Conservation (phyloP, 2,888 invertebrate species). For the Tolmerus cingulatus region DNA sequence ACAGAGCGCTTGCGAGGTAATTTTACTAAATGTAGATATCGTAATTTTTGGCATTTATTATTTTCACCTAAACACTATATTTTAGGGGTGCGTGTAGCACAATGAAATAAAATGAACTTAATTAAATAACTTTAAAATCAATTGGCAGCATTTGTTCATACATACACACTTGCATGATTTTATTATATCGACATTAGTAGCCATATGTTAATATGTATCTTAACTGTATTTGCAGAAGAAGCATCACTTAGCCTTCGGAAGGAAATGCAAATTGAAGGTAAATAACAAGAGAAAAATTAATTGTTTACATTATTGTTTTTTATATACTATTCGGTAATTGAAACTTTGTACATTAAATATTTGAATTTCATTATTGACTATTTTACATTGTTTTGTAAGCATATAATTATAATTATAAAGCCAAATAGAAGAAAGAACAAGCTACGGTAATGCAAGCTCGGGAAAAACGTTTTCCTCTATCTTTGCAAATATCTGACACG, state of each 20-base stretch:
- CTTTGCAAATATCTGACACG: too few relatives aligned
- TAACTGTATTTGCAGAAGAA: conserved; percentile 68
- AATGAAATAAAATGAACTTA: neutral
- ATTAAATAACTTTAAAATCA: neutral
- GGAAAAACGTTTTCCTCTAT: too few relatives aligned
- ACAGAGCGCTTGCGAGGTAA: conserved; percentile 60
- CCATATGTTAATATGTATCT: neutral
- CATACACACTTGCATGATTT: neutral
- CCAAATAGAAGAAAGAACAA: too few relatives aligned
- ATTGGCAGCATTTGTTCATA: neutral
- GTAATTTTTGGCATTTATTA: neutral
- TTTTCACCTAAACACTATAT: neutral
- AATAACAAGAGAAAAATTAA: neutral
- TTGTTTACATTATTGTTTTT: neutral
- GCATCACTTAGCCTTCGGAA: conserved; percentile 75
- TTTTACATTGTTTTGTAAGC: too few relatives aligned
- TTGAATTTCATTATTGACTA: too few relatives aligned
- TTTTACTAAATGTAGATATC: conserved; percentile 6
- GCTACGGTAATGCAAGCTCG: too few relatives aligned
- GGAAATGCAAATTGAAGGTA: conserved; percentile 70
- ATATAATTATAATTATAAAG: too few relatives aligned
- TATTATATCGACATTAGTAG: neutral
- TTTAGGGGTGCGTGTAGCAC: too few relatives aligned
- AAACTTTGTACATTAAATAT: neutral
- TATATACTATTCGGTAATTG: too few relatives aligned